These are phyloP conservation scores for Holocentrus rufus DNA, from an alignment of 2,797 vertebrate species.

Conservation along the genomic window DNA sequence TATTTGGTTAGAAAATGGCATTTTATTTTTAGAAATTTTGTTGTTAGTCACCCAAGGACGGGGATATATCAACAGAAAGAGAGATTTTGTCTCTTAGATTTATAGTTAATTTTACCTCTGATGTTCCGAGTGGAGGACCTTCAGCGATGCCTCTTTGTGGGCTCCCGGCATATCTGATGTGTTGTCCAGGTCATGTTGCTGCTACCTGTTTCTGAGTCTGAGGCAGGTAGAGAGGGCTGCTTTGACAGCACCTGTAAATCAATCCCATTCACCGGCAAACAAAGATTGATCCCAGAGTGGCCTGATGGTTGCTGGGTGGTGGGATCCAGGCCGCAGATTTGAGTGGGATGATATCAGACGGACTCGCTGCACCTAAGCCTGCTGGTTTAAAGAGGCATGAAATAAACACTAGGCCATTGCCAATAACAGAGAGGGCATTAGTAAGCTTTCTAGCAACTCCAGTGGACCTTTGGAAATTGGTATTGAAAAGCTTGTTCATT, in stretches of 20 bases:
- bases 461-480: slow-evolving; percentile 66
- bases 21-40: slow-evolving; percentile 43
- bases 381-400: slow-evolving; percentile 84
- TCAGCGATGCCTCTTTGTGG: slow-evolving; percentile 48
- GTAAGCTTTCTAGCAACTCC: slow-evolving; percentile 61
- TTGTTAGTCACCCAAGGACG: slow-evolving; percentile 36
- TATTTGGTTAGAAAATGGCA: slow-evolving; percentile 61
- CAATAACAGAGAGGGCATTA: slow-evolving; percentile 71
- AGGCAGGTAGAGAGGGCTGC: slow-evolving; percentile 78
- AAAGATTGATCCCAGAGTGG: slow-evolving; percentile 84
- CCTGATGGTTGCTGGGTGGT: slow-evolving; percentile 72
- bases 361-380: slow-evolving; percentile 76
- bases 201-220: slow-evolving; percentile 72
- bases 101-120: slow-evolving; percentile 42
- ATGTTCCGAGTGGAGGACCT: slow-evolving; percentile 41
- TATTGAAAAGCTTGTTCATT: slow-evolving; percentile 72
- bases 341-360: slow-evolving; percentile 83
- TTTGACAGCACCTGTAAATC: slow-evolving; percentile 87
- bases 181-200: slow-evolving; percentile 67
- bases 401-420: slow-evolving; percentile 79
- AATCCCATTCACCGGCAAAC: slow-evolving; percentile 80
- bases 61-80: slow-evolving; percentile 24
- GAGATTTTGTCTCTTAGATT: slow-evolving; percentile 55
- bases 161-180: slow-evolving; percentile 57
- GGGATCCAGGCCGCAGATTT: slow-evolving; percentile 78